A percentile compares a stretch with the other conserved stretches of the same genome.
Evolutionary conservation across 2,797 vertebrate genomes (phyloP).

Genomic region (Pipistrellus nathusii): DNA sequence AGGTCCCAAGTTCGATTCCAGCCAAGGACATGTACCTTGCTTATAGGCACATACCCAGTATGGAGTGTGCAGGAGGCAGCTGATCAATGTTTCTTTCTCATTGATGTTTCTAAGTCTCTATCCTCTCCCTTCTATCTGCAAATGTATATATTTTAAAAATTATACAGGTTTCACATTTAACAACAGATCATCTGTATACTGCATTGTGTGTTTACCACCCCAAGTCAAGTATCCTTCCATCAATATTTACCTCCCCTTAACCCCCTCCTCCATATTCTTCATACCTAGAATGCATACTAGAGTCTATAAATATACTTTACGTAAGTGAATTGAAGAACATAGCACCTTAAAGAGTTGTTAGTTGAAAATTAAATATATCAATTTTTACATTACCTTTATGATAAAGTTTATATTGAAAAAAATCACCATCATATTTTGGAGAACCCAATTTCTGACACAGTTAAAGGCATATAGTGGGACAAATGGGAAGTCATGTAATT

Average conservation of each 20-base stretch:
- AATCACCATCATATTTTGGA: slow-evolving; percentile 14
- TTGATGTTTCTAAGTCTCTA: too few species aligned
- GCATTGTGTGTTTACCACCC: background rate
- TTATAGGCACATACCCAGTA: too few species aligned
- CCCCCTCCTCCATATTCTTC: background rate
- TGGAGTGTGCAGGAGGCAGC: too few species aligned
- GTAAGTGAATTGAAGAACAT: background rate
- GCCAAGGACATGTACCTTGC: too few species aligned
- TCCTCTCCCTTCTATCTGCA: too few species aligned
- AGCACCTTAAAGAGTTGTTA: background rate
- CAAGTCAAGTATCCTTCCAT: background rate
- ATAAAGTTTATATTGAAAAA: background rate
- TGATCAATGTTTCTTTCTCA: too few species aligned
- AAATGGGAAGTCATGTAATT: background rate
- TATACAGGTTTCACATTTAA: background rate
- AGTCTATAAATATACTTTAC: background rate
- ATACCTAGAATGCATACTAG: background rate
- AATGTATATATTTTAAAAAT: background rate
- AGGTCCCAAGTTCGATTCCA: too few species aligned
- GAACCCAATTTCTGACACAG: background rate
- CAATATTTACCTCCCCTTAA: background rate
- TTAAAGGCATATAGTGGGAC: background rate
- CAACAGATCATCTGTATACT: background rate
- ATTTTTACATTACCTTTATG: background rate
- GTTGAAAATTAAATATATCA: background rate